These are phyloP conservation scores for Cacoxenus indagator DNA, from an alignment of 2,888 invertebrate species.

Conservation along the genomic window DNA sequence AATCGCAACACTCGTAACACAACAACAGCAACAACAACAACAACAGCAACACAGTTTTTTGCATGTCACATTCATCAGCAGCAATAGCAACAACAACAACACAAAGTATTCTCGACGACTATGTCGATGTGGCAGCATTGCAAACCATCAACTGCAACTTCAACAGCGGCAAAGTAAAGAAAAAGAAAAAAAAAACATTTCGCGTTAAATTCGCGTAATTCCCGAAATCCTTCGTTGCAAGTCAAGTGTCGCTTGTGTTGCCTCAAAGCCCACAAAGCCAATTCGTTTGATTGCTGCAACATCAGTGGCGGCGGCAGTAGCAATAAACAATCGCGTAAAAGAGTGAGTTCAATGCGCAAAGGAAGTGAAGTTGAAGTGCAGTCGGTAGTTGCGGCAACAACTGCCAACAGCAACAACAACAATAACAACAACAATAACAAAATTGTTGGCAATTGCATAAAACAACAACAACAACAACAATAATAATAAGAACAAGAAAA, in stretches of 20 bases:
- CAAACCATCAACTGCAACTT: background rate
- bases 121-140: background rate
- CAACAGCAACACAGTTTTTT: background rate
- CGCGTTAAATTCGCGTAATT: constrained; percentile 13
- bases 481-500: background rate
- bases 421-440: background rate
- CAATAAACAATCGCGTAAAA: constrained; percentile 9
- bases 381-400: constrained; percentile 2
- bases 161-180: background rate
- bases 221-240: constrained; percentile 12
- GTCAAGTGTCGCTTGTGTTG: constrained; percentile 16
- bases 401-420: background rate
- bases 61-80: constrained; percentile 23
- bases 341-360: background rate
- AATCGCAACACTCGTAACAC: constrained; percentile 21
- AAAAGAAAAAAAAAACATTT: background rate
- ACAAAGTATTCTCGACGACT: background rate
- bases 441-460: background rate
- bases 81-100: background rate
- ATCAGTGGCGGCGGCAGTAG: background rate
- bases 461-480: constrained; percentile 5
- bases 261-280: constrained; percentile 23
- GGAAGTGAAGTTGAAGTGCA: background rate
- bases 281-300: constrained; percentile 17
- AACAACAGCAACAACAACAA: constrained; percentile 18